Evolutionary conservation across 2,113 vertebrate species (phyloP).

Genomic region (Tragelaphus imberbis): DNA sequence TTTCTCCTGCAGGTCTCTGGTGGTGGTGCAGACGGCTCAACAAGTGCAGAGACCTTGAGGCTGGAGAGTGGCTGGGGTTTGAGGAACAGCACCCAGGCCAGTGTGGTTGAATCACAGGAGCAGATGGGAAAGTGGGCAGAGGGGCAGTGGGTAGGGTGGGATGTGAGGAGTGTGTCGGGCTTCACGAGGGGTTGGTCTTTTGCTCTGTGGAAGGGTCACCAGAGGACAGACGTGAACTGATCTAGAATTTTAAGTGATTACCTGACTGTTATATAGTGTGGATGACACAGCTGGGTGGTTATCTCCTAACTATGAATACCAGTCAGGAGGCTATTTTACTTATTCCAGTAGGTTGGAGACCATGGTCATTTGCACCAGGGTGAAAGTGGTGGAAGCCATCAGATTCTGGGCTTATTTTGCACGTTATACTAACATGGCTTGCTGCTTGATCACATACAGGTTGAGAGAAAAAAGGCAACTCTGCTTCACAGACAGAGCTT

Average conservation of each 20-base stretch:
- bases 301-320: not conserved
- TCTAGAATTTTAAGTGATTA: not conserved
- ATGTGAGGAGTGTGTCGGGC: not conserved
- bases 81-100: not conserved
- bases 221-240: not conserved
- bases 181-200: not conserved
- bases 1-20: not conserved
- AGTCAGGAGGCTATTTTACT: not conserved
- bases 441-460: not conserved
- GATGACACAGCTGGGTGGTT: not conserved
- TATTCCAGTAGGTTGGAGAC: not conserved
- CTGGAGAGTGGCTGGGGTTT: not conserved
- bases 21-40: not conserved
- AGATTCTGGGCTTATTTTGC: not conserved
- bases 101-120: not conserved
- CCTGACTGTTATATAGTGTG: not conserved
- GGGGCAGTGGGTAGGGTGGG: not conserved
- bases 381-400: not conserved
- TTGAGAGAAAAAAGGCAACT: not conserved
- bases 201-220: not conserved
- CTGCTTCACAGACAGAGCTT: not conserved
- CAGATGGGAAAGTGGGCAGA: not conserved
- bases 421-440: not conserved
- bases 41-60: not conserved
- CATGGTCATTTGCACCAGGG: not conserved